Evolutionary conservation across 2,888 invertebrate genomes (phyloP).

Genomic region (Drosophila quinaria): DNA sequence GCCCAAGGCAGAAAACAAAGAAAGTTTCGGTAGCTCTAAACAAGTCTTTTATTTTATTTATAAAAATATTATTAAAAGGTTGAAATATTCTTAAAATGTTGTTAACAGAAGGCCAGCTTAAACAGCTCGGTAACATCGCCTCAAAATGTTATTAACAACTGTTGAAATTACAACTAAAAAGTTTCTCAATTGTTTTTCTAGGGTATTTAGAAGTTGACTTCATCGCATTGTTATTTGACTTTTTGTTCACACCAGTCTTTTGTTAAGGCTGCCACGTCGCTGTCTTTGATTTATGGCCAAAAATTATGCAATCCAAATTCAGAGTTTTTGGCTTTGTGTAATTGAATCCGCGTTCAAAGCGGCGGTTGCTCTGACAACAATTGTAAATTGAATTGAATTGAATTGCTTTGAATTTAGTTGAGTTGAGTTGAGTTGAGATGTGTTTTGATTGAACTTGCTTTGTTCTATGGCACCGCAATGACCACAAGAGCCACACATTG

Average conservation of each 20-base stretch:
- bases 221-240: neutral
- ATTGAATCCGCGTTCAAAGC: constrained; percentile 68
- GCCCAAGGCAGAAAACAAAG: constrained; percentile 14
- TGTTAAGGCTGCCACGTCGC: constrained; percentile 32
- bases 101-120: neutral
- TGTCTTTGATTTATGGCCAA: constrained; percentile 51
- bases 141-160: neutral
- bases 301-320: constrained; percentile 58
- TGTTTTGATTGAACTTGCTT: constrained; percentile 42
- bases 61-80: too few relatives aligned
- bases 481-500: constrained; percentile 20
- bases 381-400: constrained; percentile 12
- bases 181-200: neutral
- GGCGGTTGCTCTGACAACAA: constrained; percentile 38
- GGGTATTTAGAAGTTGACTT: constrained; percentile 30
- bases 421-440: constrained; percentile 11
- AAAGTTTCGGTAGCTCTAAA: constrained; percentile 3
- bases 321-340: constrained; percentile 56
- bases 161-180: neutral
- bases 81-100: neutral
- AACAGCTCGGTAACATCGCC: neutral
- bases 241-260: constrained; percentile 35
- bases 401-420: constrained; percentile 7
- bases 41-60: neutral
- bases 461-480: neutral